A percentile compares a stretch with the other conserved stretches of the same genome.
These are phyloP conservation scores for Molorchus minor DNA, from an alignment of 2,888 invertebrate species.

Conservation along the genomic window DNA sequence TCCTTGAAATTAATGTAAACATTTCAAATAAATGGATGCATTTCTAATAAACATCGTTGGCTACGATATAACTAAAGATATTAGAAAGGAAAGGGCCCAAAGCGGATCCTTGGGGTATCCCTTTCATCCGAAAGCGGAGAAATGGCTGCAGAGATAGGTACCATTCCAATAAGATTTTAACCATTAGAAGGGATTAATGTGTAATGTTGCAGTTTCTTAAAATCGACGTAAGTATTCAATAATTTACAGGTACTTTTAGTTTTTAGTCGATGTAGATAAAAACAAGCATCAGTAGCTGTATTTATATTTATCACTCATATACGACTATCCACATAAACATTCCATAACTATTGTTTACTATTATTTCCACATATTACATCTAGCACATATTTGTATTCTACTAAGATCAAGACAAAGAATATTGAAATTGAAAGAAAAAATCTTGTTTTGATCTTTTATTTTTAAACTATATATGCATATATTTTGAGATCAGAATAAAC, in stretches of 20 bases:
- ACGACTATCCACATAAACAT: too few species aligned
- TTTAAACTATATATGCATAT: too few species aligned
- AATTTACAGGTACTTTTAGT: not conserved
- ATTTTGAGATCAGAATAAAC: too few species aligned
- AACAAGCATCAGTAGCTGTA: not conserved
- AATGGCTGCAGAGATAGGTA: too few species aligned
- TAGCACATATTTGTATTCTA: too few species aligned
- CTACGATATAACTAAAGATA: not conserved
- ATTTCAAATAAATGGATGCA: not conserved
- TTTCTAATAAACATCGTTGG: not conserved
- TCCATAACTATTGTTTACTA: too few species aligned
- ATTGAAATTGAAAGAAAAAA: too few species aligned
- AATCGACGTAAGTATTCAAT: not conserved
- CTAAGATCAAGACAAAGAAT: too few species aligned
- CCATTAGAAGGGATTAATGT: not conserved
- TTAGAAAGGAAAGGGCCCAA: not conserved
- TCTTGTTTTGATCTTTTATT: too few species aligned
- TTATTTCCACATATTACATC: too few species aligned
- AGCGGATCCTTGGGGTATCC: not conserved
- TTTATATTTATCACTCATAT: too few species aligned
- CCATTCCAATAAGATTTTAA: not conserved
- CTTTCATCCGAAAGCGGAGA: too few species aligned
- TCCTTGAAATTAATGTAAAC: slow-evolving; percentile 37
- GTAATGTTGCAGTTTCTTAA: not conserved
- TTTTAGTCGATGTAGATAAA: not conserved